A percentile compares a stretch with the other conserved stretches of the same genome.
phyloP scores from a whole-genome alignment of 2,113 vertebrate genomes.

The Furnarius figulus region DNA sequence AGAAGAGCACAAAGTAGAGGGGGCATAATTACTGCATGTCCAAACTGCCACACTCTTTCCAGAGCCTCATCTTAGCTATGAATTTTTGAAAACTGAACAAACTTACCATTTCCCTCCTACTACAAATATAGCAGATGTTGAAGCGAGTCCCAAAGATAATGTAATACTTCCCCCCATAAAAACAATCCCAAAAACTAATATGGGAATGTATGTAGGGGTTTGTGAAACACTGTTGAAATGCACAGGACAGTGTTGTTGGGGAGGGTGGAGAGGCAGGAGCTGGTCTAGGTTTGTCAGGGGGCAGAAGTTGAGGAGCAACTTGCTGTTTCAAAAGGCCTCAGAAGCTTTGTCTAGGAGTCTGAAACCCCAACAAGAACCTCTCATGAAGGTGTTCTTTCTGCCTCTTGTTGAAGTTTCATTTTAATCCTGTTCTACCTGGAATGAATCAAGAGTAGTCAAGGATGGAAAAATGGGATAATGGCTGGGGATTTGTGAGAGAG shows the following conservation, averaged over 20 bases:
- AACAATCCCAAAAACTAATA: not conserved
- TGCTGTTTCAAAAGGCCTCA: not conserved
- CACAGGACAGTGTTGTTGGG: rapidly evolving
- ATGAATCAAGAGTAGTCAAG: not conserved
- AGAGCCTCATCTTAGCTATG: not conserved
- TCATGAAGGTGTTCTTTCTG: not conserved
- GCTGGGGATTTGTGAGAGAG: not conserved
- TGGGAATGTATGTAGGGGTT: not conserved
- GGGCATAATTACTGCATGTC: not conserved
- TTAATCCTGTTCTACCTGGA: not conserved
- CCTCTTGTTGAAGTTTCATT: not conserved
- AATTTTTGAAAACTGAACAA: not conserved
- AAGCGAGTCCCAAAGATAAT: not conserved
- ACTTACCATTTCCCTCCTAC: not conserved
- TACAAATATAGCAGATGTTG: rapidly evolving
- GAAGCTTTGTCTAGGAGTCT: not conserved
- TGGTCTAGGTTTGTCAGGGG: not conserved
- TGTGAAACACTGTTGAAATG: not conserved
- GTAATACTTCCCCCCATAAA: not conserved
- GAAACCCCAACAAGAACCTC: not conserved
- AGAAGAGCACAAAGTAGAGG: not conserved
- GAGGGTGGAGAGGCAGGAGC: not conserved
- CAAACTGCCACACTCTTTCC: not conserved
- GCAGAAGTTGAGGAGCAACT: not conserved
- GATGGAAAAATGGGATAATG: not conserved